Conservation (phyloP, 1,140 invertebrate species). For the Andricus grossulariae region DNA sequence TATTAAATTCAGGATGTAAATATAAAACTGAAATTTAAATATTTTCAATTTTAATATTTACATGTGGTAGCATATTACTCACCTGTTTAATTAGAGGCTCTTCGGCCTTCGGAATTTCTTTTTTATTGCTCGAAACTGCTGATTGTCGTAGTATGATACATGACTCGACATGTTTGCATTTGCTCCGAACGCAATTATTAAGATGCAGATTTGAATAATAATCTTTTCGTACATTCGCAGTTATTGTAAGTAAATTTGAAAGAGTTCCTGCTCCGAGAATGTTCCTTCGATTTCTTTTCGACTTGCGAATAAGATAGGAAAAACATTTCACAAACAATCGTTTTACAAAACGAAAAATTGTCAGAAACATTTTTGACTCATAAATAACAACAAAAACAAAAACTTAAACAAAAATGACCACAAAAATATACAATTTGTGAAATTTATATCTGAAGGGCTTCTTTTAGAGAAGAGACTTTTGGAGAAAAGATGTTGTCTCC, state of each 20-base stretch:
- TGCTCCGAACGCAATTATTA: neutral
- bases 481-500: neutral
- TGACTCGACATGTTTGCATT: slow-evolving; percentile 2
- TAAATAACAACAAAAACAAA: neutral
- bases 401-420: too few relatives aligned
- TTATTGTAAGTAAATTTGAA: neutral
- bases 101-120: neutral
- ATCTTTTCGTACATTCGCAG: neutral
- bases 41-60: too few relatives aligned
- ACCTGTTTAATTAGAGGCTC: too few relatives aligned
- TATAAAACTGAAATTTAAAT: too few relatives aligned
- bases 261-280: neutral
- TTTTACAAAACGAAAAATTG: neutral
- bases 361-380: neutral
- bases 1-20: too few relatives aligned
- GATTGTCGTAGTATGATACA: neutral
- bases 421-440: too few relatives aligned
- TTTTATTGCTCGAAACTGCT: neutral
- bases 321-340: neutral
- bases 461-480: too few relatives aligned
- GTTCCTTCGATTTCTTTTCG: neutral
- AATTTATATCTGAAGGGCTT: too few relatives aligned
- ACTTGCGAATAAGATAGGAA: neutral
- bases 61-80: too few relatives aligned
- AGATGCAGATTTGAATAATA: neutral